Conservation (phyloP, 2,888 invertebrate species). For the Unio pictorum region DNA sequence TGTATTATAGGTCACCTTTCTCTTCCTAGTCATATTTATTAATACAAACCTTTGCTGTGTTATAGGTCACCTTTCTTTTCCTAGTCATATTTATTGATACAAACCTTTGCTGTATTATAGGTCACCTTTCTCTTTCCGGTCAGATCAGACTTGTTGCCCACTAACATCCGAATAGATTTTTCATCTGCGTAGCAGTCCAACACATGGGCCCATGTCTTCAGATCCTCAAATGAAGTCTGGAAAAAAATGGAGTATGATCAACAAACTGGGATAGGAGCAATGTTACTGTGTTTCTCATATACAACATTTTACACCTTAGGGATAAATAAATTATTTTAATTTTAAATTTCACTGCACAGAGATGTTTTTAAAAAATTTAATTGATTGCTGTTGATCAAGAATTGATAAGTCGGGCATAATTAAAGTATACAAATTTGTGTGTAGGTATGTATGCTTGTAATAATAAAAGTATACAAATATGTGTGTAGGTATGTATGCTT, state of each 20-base stretch:
- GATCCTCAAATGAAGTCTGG: constrained; percentile 96
- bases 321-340: not conserved
- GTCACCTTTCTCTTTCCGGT: constrained; percentile 97
- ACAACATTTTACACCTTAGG: not conserved
- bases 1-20: not conserved
- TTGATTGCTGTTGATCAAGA: not conserved
- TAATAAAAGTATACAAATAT: too few species aligned
- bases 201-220: constrained; percentile 99
- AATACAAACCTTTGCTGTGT: constrained; percentile 87
- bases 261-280: too few species aligned
- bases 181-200: constrained; percentile 99
- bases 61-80: constrained; percentile 97
- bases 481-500: too few species aligned
- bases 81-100: constrained; percentile 75
- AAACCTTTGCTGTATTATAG: constrained; percentile 95
- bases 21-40: too few species aligned
- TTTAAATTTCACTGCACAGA: not conserved
- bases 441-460: too few species aligned
- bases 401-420: not conserved
- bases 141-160: constrained; percentile 98
- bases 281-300: too few species aligned
- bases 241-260: constrained; percentile 2
- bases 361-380: not conserved
- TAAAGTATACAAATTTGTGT: not conserved
- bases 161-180: constrained; percentile 98